Percentiles rank a stretch among this genome's conserved stretches.
These are phyloP conservation scores for Argyrosomus japonicus DNA, from an alignment of 2,113 vertebrate genomes.

Conservation along the genomic window DNA sequence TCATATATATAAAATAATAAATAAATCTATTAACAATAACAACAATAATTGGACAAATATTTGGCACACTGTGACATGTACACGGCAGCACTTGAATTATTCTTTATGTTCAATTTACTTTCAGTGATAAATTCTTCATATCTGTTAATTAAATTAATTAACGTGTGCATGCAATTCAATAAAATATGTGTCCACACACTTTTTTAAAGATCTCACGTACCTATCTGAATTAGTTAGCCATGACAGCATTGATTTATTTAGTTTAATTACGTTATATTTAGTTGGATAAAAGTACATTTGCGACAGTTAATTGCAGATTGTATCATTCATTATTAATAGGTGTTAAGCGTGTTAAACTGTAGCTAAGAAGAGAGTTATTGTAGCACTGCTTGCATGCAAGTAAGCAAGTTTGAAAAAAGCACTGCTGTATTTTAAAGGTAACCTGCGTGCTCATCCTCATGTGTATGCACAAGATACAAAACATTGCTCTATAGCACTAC, in stretches of 20 bases:
- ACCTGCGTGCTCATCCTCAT: background rate
- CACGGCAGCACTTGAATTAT: background rate
- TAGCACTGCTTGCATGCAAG: background rate
- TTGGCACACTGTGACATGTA: background rate
- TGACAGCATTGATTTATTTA: conserved; percentile 19
- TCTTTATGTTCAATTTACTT: background rate
- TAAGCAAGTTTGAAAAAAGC: background rate
- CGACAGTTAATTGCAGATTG: conserved; percentile 10
- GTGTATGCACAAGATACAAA: background rate
- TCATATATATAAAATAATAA: no score
- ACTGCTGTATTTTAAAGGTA: background rate
- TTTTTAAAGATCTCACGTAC: conserved; percentile 22
- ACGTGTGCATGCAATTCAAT: conserved; percentile 7
- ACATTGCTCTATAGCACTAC: background rate
- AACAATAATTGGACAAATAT: background rate
- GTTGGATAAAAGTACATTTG: conserved; percentile 18
- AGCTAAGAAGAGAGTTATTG: background rate
- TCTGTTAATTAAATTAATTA: conserved; percentile 16
- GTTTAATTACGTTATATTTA: conserved; percentile 25
- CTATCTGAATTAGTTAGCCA: conserved; percentile 23
- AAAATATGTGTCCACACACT: background rate
- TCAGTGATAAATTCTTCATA: background rate
- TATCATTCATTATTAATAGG: conserved; percentile 18
- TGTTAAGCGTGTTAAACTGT: background rate
- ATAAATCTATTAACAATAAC: background rate